These are phyloP conservation scores for Orthosia cruda DNA, from an alignment of 2,888 invertebrate genomes.

Conservation along the genomic window DNA sequence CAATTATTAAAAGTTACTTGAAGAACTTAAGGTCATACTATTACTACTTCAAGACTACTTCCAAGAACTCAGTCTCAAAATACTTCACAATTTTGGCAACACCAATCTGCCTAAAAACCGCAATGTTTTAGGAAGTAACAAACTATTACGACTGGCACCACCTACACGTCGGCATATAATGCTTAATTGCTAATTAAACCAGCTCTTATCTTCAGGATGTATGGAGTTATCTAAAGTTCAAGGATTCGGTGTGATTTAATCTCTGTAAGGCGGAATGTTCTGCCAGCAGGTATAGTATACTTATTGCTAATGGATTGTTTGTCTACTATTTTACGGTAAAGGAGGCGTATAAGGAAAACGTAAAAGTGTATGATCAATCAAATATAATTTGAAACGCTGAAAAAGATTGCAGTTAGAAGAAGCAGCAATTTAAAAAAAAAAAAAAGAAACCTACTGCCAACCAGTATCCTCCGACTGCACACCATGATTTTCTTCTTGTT, in stretches of 20 bases:
- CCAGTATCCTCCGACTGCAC: too few species aligned
- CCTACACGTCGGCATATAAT: constrained; percentile 14
- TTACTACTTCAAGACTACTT: neutral
- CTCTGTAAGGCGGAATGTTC: constrained; percentile 27
- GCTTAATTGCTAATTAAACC: constrained; percentile 52
- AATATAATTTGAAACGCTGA: neutral
- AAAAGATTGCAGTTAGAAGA: neutral
- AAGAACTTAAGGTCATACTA: neutral
- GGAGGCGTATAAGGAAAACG: constrained; percentile 25
- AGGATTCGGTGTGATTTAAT: constrained; percentile 61
- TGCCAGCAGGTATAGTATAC: constrained; percentile 7
- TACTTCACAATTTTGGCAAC: constrained; percentile 10
- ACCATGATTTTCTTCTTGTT: too few species aligned
- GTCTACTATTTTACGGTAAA: neutral
- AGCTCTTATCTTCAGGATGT: constrained; percentile 47
- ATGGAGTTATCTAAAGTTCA: constrained; percentile 60
- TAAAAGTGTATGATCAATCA: neutral
- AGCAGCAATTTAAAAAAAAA: too few species aligned
- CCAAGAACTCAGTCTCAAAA: neutral
- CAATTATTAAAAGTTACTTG: neutral
- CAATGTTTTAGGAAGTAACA: constrained; percentile 51
- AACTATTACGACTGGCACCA: constrained; percentile 14
- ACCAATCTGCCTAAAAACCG: neutral
- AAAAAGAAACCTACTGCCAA: too few species aligned
- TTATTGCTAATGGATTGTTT: constrained; percentile 11